Percentiles rank a stretch among this genome's conserved stretches.
phyloP scores from a whole-genome alignment of 2,888 invertebrate genomes.

The Psylliodes chrysocephalus region DNA sequence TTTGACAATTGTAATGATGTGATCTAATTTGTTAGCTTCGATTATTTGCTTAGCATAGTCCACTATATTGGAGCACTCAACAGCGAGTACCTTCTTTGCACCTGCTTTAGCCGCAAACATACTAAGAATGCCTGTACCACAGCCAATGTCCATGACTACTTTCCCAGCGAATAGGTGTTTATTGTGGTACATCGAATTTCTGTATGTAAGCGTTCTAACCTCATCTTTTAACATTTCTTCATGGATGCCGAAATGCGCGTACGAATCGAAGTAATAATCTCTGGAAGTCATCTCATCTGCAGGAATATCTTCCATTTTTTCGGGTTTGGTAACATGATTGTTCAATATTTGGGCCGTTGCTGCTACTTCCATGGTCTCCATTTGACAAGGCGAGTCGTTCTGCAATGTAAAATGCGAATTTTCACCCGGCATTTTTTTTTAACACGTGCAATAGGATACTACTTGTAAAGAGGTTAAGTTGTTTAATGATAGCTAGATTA shows the following conservation, averaged over 20 bases:
- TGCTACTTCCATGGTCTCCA: constrained; percentile 67
- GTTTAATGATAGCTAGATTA: neutral
- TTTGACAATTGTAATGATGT: constrained; percentile 85
- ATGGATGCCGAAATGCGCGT: constrained; percentile 99
- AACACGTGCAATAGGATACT: constrained; percentile 40
- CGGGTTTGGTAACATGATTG: constrained; percentile 53
- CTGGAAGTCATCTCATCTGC: constrained; percentile 98
- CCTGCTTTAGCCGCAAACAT: constrained; percentile 99
- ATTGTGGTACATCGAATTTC: constrained; percentile 99
- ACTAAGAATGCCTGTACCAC: constrained; percentile 98
- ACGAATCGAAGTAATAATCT: constrained; percentile 99
- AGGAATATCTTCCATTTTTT: constrained; percentile 67
- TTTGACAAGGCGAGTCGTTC: constrained; percentile 37
- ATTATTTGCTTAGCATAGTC: constrained; percentile 97
- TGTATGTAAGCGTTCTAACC: constrained; percentile 96
- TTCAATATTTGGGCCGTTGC: constrained; percentile 58
- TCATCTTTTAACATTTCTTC: constrained; percentile 99
- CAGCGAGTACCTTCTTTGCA: constrained; percentile 93
- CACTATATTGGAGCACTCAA: constrained; percentile 99
- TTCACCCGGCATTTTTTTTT: constrained; percentile 39
- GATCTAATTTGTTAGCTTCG: constrained; percentile 82
- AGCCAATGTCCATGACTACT: constrained; percentile 96
- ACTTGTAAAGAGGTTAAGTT: constrained; percentile 12
- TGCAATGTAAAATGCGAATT: constrained; percentile 38
- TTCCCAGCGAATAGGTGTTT: constrained; percentile 95